Percentiles rank a stretch among this genome's conserved stretches.
Conservation (phyloP, 2,888 invertebrate species). For the Drosophila algonquin region DNA sequence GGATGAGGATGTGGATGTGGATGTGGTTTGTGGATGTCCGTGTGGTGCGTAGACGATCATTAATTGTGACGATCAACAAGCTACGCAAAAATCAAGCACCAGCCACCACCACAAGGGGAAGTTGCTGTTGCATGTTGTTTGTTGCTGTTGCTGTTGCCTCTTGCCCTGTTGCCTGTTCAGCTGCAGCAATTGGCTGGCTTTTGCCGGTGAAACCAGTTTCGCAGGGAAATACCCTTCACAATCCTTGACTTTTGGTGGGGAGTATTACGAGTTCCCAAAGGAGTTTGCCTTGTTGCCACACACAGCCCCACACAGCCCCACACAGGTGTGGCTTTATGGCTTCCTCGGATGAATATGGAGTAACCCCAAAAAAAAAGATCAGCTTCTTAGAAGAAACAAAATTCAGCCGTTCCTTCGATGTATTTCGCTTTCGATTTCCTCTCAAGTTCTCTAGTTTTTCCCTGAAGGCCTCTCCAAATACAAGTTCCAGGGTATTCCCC, state of each 20-base stretch:
- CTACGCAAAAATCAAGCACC: conserved; percentile 68
- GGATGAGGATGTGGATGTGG: conserved; percentile 54
- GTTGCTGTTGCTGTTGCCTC: conserved; percentile 30
- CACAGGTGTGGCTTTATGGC: not conserved
- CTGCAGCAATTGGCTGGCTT: conserved; percentile 37
- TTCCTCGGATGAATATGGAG: too few species aligned
- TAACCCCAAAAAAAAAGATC: too few species aligned
- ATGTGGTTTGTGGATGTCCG: conserved; percentile 67
- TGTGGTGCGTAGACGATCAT: conserved; percentile 80
- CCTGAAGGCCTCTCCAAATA: too few species aligned
- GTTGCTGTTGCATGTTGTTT: conserved; percentile 23
- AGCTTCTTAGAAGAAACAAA: too few species aligned
- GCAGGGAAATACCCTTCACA: conserved; percentile 32
- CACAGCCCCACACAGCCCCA: too few species aligned
- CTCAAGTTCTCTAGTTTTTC: too few species aligned
- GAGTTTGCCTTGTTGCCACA: not conserved
- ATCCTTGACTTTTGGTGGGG: conserved; percentile 19
- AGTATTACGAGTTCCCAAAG: not conserved
- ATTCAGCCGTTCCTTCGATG: too few species aligned
- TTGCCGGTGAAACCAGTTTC: conserved; percentile 39
- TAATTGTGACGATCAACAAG: conserved; percentile 82
- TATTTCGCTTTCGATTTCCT: not conserved
- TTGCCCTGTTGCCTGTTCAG: conserved; percentile 34
- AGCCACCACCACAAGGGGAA: conserved; percentile 54
- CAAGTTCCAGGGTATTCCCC: conserved; percentile 9